These are phyloP conservation scores for Luperina testacea DNA, from an alignment of 2,888 invertebrate genomes.

Conservation along the genomic window DNA sequence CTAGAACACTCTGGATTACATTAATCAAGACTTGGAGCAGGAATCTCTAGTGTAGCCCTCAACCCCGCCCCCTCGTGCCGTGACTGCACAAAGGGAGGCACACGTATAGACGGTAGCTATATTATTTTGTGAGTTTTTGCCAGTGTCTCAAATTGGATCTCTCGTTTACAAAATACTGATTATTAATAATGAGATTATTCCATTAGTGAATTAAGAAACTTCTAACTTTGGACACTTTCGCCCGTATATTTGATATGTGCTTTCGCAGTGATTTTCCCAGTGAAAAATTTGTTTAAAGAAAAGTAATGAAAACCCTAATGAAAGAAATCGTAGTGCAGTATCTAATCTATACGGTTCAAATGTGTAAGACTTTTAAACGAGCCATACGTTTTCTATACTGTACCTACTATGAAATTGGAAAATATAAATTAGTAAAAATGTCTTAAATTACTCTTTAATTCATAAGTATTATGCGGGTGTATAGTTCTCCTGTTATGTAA, in stretches of 20 bases:
- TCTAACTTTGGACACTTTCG: conserved; percentile 60
- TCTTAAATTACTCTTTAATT: conserved; percentile 51
- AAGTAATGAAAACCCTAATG: conserved; percentile 16
- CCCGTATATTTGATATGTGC: conserved; percentile 59
- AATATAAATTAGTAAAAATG: conserved; percentile 41
- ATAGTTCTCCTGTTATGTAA: conserved; percentile 65
- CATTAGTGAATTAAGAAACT: conserved; percentile 87
- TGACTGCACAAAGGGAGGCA: conserved; percentile 41
- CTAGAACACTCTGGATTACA: conserved; percentile 52
- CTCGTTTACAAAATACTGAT: conserved; percentile 81
- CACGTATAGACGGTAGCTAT: conserved; percentile 58
- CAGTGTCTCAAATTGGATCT: conserved; percentile 85
- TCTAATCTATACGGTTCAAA: conserved; percentile 8
- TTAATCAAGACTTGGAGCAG: conserved; percentile 61
- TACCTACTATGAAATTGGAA: conserved; percentile 44
- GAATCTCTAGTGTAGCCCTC: conserved; percentile 61
- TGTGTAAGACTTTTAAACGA: conserved; percentile 25
- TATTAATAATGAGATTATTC: conserved; percentile 87
- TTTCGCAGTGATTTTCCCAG: conserved; percentile 51
- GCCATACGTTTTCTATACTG: conserved; percentile 18
- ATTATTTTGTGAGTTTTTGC: conserved; percentile 70
- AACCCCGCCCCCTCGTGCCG: conserved; percentile 26
- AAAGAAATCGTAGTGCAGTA: conserved; percentile 44
- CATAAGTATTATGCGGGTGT: conserved; percentile 67
- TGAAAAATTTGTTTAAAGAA: conserved; percentile 36